A percentile compares a stretch with the other conserved stretches of the same genome.
Conservation (phyloP, 2,113 vertebrate genomes). For the Cnemophilus loriae region DNA sequence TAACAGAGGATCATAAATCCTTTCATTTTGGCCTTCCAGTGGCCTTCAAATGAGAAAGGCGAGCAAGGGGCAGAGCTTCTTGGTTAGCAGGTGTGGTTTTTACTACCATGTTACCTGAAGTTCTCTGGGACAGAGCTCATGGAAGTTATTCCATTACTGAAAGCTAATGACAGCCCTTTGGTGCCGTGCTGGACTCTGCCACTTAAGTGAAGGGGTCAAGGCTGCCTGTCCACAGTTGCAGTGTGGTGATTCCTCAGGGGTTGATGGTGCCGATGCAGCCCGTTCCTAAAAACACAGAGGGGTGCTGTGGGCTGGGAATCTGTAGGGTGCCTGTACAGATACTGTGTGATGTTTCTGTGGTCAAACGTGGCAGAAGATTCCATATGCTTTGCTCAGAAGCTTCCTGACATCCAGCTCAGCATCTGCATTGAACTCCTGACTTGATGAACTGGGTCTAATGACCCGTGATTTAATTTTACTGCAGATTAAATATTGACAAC, state of each 20-base stretch:
- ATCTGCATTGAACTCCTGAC: not conserved
- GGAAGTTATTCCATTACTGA: not conserved
- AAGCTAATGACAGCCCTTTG: not conserved
- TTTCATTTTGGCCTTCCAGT: not conserved
- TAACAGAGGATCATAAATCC: not conserved
- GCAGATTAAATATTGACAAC: conserved; percentile 32
- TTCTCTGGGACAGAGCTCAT: not conserved
- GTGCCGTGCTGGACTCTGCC: not conserved
- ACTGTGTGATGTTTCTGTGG: not conserved
- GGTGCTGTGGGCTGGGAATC: not conserved
- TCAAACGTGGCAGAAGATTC: not conserved
- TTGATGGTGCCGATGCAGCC: not conserved
- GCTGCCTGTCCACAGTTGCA: not conserved
- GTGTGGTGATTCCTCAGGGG: not conserved
- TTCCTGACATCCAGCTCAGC: not conserved
- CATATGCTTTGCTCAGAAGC: not conserved
- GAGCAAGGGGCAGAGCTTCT: not conserved
- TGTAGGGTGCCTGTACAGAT: not conserved
- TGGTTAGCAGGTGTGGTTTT: not conserved
- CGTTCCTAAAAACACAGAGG: not conserved
- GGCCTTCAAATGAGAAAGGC: not conserved
- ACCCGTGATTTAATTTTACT: conserved; percentile 31
- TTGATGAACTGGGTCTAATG: not conserved
- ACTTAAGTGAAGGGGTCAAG: accelerated
- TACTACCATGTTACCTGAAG: accelerated